Evolutionary conservation across 2,888 invertebrate species (phyloP).

Genomic region (Sphaerophoria rueppellii): DNA sequence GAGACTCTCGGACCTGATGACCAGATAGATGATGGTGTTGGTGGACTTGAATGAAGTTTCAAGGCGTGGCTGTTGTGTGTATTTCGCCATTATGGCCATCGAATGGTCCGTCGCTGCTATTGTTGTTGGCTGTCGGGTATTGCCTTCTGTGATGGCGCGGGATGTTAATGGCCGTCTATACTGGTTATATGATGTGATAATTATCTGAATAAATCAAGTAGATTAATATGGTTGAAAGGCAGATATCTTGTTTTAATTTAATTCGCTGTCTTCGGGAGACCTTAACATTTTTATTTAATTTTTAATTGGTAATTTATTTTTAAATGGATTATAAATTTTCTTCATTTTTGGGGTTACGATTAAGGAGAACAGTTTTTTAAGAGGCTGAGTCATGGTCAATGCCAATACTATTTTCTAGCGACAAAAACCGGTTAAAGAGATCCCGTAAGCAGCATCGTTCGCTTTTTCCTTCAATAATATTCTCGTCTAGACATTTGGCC

Average conservation of each 20-base stretch:
- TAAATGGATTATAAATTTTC: background rate
- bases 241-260: slow-evolving; percentile 28
- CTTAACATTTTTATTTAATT: background rate
- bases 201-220: slow-evolving; percentile 63
- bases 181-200: slow-evolving; percentile 71
- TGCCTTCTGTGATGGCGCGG: slow-evolving; percentile 62
- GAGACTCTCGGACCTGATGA: background rate
- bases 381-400: too few species aligned
- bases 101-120: slow-evolving; percentile 15
- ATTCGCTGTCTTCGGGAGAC: slow-evolving; percentile 14
- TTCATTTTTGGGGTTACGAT: too few species aligned
- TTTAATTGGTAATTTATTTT: slow-evolving; percentile 14
- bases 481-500: slow-evolving; percentile 67
- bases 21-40: slow-evolving; percentile 13
- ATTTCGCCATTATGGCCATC: slow-evolving; percentile 64
- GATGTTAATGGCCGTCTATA: slow-evolving; percentile 73
- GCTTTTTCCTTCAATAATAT: slow-evolving; percentile 5
- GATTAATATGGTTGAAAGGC: slow-evolving; percentile 54
- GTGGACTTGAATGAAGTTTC: slow-evolving; percentile 45
- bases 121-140: background rate
- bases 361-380: too few species aligned
- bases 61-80: slow-evolving; percentile 64
- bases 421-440: too few species aligned
- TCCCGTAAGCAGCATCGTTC: background rate
- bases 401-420: too few species aligned